A percentile compares a stretch with the other conserved stretches of the same genome.
Evolutionary conservation across 2,797 vertebrate genomes (phyloP).

Genomic region (Sebastolobus altivelis): DNA sequence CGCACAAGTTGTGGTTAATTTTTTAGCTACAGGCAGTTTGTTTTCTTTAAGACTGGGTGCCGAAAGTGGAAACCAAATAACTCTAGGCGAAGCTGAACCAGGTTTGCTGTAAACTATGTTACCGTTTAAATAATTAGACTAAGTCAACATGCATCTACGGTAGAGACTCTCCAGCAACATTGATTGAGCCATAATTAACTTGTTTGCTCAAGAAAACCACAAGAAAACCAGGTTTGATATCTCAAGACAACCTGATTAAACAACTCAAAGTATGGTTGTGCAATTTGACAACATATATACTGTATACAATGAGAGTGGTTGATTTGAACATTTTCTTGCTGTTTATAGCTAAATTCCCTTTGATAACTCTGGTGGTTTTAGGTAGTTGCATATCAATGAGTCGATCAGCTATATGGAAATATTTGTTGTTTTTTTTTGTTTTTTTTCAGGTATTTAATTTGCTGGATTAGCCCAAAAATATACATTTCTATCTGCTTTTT

Average conservation of each 20-base stretch:
- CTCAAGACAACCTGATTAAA: not conserved
- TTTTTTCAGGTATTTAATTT: too few species aligned
- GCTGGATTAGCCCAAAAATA: not conserved
- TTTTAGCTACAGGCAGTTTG: not conserved
- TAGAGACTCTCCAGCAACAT: not conserved
- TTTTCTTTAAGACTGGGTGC: not conserved
- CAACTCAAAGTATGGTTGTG: not conserved
- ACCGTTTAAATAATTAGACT: not conserved
- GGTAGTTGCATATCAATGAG: not conserved
- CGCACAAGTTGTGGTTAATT: not conserved
- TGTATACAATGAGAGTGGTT: not conserved
- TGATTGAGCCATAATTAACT: not conserved
- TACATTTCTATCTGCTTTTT: not conserved
- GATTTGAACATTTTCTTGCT: too few species aligned
- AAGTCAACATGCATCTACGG: not conserved
- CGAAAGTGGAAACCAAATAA: not conserved
- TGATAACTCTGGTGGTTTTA: not conserved
- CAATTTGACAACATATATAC: not conserved
- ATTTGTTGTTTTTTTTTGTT: too few species aligned
- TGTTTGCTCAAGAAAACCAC: not conserved
- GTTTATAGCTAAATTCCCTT: not conserved
- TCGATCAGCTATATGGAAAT: too few species aligned
- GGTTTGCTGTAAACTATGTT: not conserved
- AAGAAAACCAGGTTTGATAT: not conserved
- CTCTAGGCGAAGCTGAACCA: not conserved